Base-by-base conservation (phyloP, 1,140 invertebrate species). In the Cherax destructor region DNA sequence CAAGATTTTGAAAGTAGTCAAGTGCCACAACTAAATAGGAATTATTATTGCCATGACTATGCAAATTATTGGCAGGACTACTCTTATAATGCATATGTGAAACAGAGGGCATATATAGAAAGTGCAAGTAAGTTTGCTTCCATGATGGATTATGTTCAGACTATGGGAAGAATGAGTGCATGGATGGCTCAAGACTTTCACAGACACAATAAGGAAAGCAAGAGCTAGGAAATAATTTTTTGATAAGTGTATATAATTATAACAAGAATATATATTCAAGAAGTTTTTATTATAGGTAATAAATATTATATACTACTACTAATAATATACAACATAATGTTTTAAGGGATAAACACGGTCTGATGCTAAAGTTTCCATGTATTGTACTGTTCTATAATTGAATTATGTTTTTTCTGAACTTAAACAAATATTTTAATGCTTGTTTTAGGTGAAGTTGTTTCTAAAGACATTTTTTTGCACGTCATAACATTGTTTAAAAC, bases 121-220 rank as follows among this genome's bases (percentile, higher is more conserved):
- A 83, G 79, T 87, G 86, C 85, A 1, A 49, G 78, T 11, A 92
- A 92, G 79, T 92, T 92, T 83, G 80, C 80, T 21, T 72, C 86
- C 10, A 92, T 92, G 91, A 88, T 92, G 91, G 91, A 92, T 24
- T 92, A 92, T 88, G 80, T 86, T 76, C 78, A 76, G 21, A 88
- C 47, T 56, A 83, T 92, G 80, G 91, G 91, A 61, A 72, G 79
- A 69, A 87, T 88, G 85, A 92, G 91, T 79, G 52, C 80, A 24
- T 24, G 74, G 50, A 87, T 92, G 77, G 85, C 91, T 13, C 78
- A 77, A 47, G 85, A 92, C 79, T 83, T 83, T 76, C 72, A 88
- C 52, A 65, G 7, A 74, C 69, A n/a, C 30, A 74, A 74, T 74
- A 10, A 74, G 1, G 69, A 74, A 74, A 74, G 6, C 11, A 30